phyloP scores from a whole-genome alignment of 2,797 vertebrate genomes.

The Eulemur coronatus region DNA sequence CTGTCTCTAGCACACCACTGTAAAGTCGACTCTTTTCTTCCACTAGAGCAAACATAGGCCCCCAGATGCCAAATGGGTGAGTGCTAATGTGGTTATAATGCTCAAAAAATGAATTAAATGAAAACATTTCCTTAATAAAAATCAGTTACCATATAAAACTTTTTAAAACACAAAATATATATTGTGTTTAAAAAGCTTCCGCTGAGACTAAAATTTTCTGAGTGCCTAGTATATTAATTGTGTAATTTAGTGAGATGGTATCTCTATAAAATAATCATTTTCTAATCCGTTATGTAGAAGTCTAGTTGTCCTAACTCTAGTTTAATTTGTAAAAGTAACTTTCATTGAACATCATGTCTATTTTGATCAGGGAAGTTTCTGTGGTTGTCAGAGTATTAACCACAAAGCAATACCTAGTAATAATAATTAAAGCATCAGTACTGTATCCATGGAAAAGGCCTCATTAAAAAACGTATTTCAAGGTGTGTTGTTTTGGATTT shows the following conservation, averaged over 20 bases:
- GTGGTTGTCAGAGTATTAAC: not conserved
- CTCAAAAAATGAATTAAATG: not conserved
- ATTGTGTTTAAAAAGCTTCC: not conserved
- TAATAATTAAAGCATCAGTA: slow-evolving; percentile 40
- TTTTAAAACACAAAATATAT: not conserved
- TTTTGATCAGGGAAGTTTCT: slow-evolving; percentile 41
- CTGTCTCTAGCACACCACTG: not conserved
- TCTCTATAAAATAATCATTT: not conserved
- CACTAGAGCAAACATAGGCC: not conserved
- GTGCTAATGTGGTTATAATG: not conserved
- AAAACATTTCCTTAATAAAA: not conserved
- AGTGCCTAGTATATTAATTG: not conserved
- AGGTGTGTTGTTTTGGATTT: slow-evolving; percentile 68
- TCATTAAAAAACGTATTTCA: slow-evolving; percentile 69
- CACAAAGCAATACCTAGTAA: slow-evolving; percentile 53
- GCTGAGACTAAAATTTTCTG: slow-evolving; percentile 17
- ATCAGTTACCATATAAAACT: not conserved
- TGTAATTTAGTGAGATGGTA: not conserved
- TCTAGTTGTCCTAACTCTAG: slow-evolving; percentile 36
- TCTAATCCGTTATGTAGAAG: not conserved
- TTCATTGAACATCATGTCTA: slow-evolving; percentile 27
- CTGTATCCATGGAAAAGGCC: not conserved
- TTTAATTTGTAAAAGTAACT: slow-evolving; percentile 39
- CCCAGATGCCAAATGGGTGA: not conserved
- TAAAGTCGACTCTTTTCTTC: not conserved